Conservation (phyloP, 2,113 vertebrate genomes). For the Orientallactaga bullata region DNA sequence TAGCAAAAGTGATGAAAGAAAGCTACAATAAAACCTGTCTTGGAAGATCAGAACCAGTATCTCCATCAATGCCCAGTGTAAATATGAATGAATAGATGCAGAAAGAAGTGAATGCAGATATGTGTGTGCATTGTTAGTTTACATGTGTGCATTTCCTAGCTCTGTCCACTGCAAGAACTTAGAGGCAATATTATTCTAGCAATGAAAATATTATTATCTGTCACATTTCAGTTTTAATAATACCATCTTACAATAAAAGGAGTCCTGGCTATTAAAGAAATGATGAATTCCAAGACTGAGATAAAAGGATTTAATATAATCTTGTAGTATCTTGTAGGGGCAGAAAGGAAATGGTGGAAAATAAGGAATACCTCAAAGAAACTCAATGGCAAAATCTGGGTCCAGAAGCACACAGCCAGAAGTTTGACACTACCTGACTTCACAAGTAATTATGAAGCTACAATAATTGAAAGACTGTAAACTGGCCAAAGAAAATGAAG, state of each 20-base stretch:
- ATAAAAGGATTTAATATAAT: not conserved
- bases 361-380: conserved; percentile 9
- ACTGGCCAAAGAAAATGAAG: not conserved
- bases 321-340: not conserved
- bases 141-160: not conserved
- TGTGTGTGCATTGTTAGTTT: not conserved
- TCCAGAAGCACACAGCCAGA: not conserved
- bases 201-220: not conserved
- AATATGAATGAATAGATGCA: not conserved
- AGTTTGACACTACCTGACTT: not conserved
- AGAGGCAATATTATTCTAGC: not conserved
- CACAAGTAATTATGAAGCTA: not conserved
- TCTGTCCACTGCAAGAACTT: not conserved
- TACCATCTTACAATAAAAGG: not conserved
- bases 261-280: not conserved
- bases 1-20: not conserved
- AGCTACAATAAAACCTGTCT: not conserved
- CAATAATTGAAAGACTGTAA: not conserved
- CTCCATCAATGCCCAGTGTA: not conserved
- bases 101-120: not conserved
- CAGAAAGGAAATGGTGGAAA: not conserved
- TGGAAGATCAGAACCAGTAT: not conserved
- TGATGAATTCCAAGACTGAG: not conserved
- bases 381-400: not conserved
- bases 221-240: not conserved